Evolutionary conservation across 1,140 invertebrate genomes (phyloP).

Genomic region (Idris sp.): DNA sequence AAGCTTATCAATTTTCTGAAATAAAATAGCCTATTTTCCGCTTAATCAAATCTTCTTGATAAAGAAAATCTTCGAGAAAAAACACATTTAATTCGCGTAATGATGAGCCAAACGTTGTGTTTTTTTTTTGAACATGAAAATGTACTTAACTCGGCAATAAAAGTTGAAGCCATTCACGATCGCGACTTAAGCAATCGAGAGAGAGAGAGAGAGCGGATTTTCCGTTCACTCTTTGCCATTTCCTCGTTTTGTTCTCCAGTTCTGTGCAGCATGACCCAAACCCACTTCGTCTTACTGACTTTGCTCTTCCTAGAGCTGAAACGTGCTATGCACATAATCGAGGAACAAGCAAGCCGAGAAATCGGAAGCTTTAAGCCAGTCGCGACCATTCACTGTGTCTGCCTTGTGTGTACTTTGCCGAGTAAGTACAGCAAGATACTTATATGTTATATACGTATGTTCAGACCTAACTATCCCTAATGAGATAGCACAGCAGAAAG

Average conservation of each 20-base stretch:
- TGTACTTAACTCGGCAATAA: slow-evolving; percentile 48
- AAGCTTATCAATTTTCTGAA: no score
- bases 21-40: no score
- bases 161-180: slow-evolving; percentile 49
- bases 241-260: slow-evolving; percentile 37
- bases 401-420: slow-evolving; percentile 67
- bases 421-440: slow-evolving; percentile 60
- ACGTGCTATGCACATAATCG: slow-evolving; percentile 64
- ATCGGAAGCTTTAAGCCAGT: slow-evolving; percentile 70
- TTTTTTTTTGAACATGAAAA: slow-evolving; percentile 52
- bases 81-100: no score
- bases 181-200: slow-evolving; percentile 56
- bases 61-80: no score
- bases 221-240: slow-evolving; percentile 60
- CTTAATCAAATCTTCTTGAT: no score
- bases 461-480: slow-evolving; percentile 27
- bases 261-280: slow-evolving; percentile 1
- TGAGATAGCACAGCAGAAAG: slow-evolving; percentile 29
- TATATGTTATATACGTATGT: slow-evolving; percentile 48
- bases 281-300: slow-evolving; percentile 24
- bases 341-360: slow-evolving; percentile 55
- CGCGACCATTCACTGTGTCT: slow-evolving; percentile 67
- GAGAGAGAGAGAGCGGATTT: slow-evolving; percentile 63
- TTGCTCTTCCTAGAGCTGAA: slow-evolving; percentile 32
- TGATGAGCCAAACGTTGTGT: slow-evolving; percentile 28